phyloP scores from a whole-genome alignment of 1,140 invertebrate species.

The Formica selysi region DNA sequence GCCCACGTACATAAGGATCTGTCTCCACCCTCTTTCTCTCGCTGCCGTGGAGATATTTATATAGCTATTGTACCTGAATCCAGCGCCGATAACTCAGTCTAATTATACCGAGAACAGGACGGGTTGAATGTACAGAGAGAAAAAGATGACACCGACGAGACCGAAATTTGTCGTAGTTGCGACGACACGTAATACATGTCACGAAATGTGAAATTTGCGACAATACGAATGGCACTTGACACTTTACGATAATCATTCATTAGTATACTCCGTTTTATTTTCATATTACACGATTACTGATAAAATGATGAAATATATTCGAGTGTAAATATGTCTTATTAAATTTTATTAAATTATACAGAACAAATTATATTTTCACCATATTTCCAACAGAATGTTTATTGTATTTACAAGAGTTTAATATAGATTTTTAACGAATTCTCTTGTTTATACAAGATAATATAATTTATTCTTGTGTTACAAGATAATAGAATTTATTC shows the following conservation, averaged over 20 bases:
- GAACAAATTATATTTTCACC: neutral
- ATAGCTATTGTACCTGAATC: slow-evolving; percentile 82
- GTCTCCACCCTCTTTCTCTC: slow-evolving; percentile 52
- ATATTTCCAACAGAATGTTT: neutral
- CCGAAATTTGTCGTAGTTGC: slow-evolving; percentile 35
- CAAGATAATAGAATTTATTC: neutral
- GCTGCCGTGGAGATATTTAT: slow-evolving; percentile 80
- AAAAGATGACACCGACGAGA: slow-evolving; percentile 13
- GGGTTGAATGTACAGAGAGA: slow-evolving; percentile 17
- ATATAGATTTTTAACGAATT: neutral
- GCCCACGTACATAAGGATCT: slow-evolving; percentile 72
- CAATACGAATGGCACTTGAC: no score
- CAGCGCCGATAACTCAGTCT: slow-evolving; percentile 82
- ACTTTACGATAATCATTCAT: neutral
- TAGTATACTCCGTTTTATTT: neutral
- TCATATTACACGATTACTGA: neutral
- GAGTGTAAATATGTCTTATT: neutral
- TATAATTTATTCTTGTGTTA: neutral
- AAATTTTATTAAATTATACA: neutral
- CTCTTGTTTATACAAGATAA: neutral
- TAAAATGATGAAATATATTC: neutral
- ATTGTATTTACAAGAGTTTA: neutral
- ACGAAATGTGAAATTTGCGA: neutral
- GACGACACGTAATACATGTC: neutral
- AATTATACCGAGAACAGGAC: slow-evolving; percentile 75